Conservation (phyloP, 2,113 vertebrate genomes). For the Bubo bubo region DNA sequence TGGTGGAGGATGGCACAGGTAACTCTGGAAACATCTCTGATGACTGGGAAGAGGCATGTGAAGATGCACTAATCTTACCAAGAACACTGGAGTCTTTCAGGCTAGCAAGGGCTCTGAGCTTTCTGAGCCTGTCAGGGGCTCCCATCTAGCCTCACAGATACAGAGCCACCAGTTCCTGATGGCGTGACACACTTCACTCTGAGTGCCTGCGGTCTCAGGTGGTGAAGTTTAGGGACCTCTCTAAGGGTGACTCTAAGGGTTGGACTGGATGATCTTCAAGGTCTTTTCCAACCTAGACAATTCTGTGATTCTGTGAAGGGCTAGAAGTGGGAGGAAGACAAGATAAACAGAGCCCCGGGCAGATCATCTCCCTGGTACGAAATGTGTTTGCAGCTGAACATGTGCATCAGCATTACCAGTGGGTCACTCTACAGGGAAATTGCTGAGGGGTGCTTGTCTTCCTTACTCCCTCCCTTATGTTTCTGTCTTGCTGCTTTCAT, state of each 20-base stretch:
- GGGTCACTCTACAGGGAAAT: not conserved
- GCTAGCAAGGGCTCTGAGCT: not conserved
- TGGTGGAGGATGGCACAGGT: constrained; percentile 70
- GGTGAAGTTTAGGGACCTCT: not conserved
- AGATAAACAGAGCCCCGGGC: not conserved
- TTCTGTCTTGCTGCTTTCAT: not conserved
- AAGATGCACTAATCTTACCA: not conserved
- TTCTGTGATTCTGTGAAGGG: too few species aligned
- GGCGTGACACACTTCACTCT: fast-evolving
- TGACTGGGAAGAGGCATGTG: not conserved
- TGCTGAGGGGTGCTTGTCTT: not conserved
- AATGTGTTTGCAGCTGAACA: not conserved
- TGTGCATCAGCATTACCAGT: not conserved
- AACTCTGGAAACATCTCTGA: not conserved
- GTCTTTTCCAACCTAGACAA: too few species aligned
- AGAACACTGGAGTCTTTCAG: not conserved
- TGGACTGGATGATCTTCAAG: too few species aligned
- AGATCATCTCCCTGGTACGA: not conserved
- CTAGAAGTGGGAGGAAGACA: not conserved
- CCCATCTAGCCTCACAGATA: not conserved
- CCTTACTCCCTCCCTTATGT: not conserved
- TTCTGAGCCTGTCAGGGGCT: not conserved
- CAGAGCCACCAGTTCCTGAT: not conserved
- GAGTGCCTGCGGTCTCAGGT: not conserved
- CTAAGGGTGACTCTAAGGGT: not conserved